Percentiles rank a stretch among this genome's conserved stretches.
These are phyloP conservation scores for Tiliacea aurago DNA, from an alignment of 2,888 invertebrate genomes.

Conservation along the genomic window DNA sequence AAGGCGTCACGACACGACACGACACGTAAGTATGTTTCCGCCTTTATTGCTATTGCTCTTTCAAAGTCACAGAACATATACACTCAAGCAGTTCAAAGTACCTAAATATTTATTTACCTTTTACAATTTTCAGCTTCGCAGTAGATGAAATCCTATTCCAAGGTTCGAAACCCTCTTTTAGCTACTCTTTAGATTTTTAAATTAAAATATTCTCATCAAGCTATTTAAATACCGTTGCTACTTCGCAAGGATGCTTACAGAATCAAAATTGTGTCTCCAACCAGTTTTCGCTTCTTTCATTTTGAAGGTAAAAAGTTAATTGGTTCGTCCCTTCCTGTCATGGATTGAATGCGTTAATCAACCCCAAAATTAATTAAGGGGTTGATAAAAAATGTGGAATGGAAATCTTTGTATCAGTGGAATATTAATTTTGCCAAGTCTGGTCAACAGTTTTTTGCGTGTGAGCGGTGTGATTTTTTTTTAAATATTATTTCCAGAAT, in stretches of 20 bases:
- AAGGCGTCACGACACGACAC: no score
- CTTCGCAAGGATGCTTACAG: not conserved
- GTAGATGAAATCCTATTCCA: not conserved
- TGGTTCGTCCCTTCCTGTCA: conserved; percentile 33
- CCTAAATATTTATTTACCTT: not conserved
- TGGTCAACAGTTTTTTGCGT: not conserved
- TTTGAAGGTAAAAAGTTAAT: conserved; percentile 37
- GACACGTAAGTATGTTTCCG: no score
- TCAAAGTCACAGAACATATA: no score
- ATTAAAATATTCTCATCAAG: conserved; percentile 39
- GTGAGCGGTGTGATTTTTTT: not conserved
- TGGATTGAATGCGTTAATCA: conserved; percentile 24
- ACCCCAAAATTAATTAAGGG: conserved; percentile 33
- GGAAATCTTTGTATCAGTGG: conserved; percentile 14
- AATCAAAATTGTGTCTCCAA: conserved; percentile 17
- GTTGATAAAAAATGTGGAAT: conserved; percentile 24
- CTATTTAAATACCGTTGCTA: conserved; percentile 10
- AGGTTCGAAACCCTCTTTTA: not conserved
- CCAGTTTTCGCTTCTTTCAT: conserved; percentile 13
- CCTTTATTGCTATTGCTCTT: not conserved
- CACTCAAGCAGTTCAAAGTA: no score
- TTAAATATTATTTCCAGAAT: no score
- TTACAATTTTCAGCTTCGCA: not conserved
- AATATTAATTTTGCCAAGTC: conserved; percentile 10
- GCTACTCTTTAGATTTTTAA: conserved; percentile 3